Evolutionary conservation across 2,888 invertebrate species (phyloP), one percentile per base, ranked within the genome.

Genomic region (Phengaris alcon): DNA sequence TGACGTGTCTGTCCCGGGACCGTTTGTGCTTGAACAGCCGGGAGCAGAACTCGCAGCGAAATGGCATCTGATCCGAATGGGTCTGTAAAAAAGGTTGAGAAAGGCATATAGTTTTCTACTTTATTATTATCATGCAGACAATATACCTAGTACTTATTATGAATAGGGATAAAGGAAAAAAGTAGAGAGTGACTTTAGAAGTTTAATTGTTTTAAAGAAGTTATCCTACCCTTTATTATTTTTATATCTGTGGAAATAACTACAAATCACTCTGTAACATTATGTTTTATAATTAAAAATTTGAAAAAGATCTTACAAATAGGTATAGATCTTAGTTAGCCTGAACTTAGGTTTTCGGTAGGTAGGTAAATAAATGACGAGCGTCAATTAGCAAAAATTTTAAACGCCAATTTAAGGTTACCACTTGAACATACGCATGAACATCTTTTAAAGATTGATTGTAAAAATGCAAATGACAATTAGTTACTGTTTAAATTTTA

Each of bases 21-120:
- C 98, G 95, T 89, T 98, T 98, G 94, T 98, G 98, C 90, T 98
- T 98, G 94, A 99, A 99, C 80, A 97, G 94, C 79, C 98, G 95
- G 77, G 97, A 96, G 91, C 99, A 99, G 92, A 97, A 97, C 82
- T 97, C 97, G 90, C 99, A 99, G 80, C 96, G 96, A 90, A 97
- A 98, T 78, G 98, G 98, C 95, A 98, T 96, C 90, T 97, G 97
- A 85, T 98, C 98, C 76, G 96, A 96, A 90, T 98, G 98, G 77
- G 97, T 97, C 98, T 98, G 94, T 95, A 96, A 94, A 79, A 92
- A 78, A 81, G 52, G 75, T 77, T 77, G 22, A 35, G 74, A 76
- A 73, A 35, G 57, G 54, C 68, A 9, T 12, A 35, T 35, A 35
- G 35, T 4, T 52, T 10, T 52, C 12, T 52, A 10, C 52, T 52